A percentile compares a stretch with the other conserved stretches of the same genome.
These are phyloP conservation scores for Lates calcarifer DNA, from an alignment of 2,113 vertebrate species.

Conservation along the genomic window DNA sequence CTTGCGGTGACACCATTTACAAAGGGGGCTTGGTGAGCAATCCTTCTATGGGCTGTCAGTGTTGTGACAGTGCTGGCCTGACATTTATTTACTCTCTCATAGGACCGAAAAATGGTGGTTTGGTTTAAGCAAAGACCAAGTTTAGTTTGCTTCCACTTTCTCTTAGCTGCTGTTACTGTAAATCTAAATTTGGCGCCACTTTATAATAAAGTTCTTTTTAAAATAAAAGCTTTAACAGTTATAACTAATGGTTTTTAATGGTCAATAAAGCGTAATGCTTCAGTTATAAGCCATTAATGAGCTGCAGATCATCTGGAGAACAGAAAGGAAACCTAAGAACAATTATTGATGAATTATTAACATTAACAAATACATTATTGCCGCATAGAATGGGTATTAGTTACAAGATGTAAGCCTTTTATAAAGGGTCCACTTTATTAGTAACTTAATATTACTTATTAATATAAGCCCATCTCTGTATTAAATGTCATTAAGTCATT, in stretches of 20 bases:
- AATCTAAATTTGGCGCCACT: not conserved
- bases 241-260: not conserved
- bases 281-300: not conserved
- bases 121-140: not conserved
- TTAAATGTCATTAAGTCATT: not conserved
- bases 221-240: too few species aligned
- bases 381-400: not conserved
- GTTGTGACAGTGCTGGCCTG: constrained; percentile 83
- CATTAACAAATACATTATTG: not conserved
- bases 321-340: too few species aligned
- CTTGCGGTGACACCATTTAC: constrained; percentile 89
- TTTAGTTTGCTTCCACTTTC: not conserved
- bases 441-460: not conserved
- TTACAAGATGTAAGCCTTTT: not conserved
- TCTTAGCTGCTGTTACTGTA: constrained; percentile 7
- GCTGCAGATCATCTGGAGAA: too few species aligned
- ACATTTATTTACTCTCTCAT: constrained; percentile 74
- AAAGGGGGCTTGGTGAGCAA: constrained; percentile 88
- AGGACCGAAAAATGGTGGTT: constrained; percentile 12
- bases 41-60: constrained; percentile 88
- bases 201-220: too few species aligned
- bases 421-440: not conserved
- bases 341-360: not conserved
- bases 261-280: not conserved
- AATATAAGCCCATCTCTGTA: not conserved